These are phyloP conservation scores for Buathra laborator DNA, from an alignment of 2,888 invertebrate genomes.

Conservation along the genomic window DNA sequence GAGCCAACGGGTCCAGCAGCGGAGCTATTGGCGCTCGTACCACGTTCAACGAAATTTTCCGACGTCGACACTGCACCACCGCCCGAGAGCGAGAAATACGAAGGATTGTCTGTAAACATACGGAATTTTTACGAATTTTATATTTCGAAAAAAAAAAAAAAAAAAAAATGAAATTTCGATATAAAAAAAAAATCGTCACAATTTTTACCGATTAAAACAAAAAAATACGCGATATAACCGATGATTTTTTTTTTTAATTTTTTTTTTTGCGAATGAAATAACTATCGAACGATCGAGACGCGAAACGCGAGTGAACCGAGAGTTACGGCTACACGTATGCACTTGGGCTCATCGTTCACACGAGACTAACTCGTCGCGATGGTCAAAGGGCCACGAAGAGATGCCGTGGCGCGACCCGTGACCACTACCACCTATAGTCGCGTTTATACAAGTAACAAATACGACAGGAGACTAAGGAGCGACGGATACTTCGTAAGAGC, in stretches of 20 bases:
- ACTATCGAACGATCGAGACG: background rate
- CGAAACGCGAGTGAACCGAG: background rate
- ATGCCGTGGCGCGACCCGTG: slow-evolving; percentile 36
- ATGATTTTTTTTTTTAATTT: slow-evolving; percentile 3
- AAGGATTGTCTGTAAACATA: slow-evolving; percentile 90
- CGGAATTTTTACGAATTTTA: slow-evolving; percentile 48
- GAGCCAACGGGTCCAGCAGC: slow-evolving; percentile 69
- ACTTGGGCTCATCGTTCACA: slow-evolving; percentile 54
- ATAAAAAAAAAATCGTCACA: background rate
- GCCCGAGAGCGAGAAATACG: slow-evolving; percentile 90
- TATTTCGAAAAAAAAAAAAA: background rate
- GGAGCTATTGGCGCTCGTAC: slow-evolving; percentile 53
- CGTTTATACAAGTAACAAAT: slow-evolving; percentile 15
- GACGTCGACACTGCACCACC: slow-evolving; percentile 76
- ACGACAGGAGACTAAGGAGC: slow-evolving; percentile 46
- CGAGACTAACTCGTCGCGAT: slow-evolving; percentile 58
- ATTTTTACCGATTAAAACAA: background rate
- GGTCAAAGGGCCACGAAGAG: slow-evolving; percentile 68
- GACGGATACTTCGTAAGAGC: slow-evolving; percentile 32
- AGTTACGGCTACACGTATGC: slow-evolving; percentile 24
- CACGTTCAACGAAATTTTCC: slow-evolving; percentile 62
- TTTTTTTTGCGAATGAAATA: slow-evolving; percentile 22
- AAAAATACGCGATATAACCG: background rate
- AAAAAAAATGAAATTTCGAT: background rate
- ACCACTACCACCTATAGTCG: slow-evolving; percentile 54